A percentile compares a stretch with the other conserved stretches of the same genome.
Conservation (phyloP, 2,113 vertebrate species). For the Clarias macrocephalus region DNA sequence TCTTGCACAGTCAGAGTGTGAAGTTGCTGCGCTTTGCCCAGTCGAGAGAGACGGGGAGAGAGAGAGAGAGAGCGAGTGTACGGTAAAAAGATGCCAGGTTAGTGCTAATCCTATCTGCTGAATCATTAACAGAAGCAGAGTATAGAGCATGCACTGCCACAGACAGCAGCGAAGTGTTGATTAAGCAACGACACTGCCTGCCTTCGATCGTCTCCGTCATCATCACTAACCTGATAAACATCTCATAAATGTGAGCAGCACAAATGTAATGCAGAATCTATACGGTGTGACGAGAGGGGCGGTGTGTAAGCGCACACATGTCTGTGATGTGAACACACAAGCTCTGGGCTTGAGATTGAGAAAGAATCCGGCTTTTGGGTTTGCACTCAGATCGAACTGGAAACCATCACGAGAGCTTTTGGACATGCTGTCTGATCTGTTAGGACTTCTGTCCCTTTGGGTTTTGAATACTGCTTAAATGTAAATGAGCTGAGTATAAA, state of each 20-base stretch:
- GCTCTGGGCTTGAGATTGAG: neutral
- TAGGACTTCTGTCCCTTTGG: neutral
- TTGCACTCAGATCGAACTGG: neutral
- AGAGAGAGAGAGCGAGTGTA: neutral
- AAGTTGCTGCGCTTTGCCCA: slow-evolving; percentile 24
- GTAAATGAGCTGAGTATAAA: neutral
- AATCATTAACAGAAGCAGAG: slow-evolving; percentile 38
- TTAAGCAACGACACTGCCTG: slow-evolving; percentile 25
- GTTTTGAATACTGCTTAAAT: neutral
- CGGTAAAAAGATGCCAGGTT: slow-evolving; percentile 30
- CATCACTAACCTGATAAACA: slow-evolving; percentile 45
- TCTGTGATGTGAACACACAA: neutral
- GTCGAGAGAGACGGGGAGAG: neutral
- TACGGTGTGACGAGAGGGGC: neutral
- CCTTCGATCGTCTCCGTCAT: slow-evolving; percentile 24
- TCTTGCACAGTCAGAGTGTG: slow-evolving; percentile 25
- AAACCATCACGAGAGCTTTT: neutral
- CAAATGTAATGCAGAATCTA: neutral
- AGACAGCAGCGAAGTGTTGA: slow-evolving; percentile 39
- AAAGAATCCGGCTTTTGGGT: neutral
- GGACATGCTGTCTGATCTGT: neutral
- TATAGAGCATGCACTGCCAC: slow-evolving; percentile 17
- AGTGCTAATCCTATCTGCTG: slow-evolving; percentile 46
- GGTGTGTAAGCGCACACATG: neutral
- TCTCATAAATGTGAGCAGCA: neutral